Conservation (phyloP, 2,113 vertebrate species). For the Dicerorhinus sumatrensis region DNA sequence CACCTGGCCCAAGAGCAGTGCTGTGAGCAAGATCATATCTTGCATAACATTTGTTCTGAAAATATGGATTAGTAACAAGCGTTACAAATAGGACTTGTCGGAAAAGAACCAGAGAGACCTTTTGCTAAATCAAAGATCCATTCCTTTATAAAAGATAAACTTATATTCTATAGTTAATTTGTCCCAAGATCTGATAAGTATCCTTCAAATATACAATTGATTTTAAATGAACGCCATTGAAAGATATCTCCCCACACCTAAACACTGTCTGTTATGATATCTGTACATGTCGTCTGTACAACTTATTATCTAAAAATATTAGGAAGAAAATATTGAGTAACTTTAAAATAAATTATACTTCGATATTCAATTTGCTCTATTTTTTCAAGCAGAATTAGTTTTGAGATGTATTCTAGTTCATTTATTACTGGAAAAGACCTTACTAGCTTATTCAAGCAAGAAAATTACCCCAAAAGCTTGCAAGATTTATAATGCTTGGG, state of each 20-base stretch:
- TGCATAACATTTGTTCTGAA: background rate
- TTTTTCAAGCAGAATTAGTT: conserved; percentile 83
- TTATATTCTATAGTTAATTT: background rate
- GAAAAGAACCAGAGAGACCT: background rate
- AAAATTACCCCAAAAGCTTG: conserved; percentile 89
- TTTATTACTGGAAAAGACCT: conserved; percentile 87
- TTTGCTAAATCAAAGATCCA: background rate
- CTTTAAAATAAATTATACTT: conserved; percentile 73
- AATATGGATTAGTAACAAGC: background rate
- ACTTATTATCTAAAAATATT: conserved; percentile 54
- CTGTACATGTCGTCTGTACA: background rate
- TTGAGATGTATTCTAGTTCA: conserved; percentile 83
- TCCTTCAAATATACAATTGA: conserved; percentile 4
- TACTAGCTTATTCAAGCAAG: conserved; percentile 87
- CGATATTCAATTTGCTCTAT: conserved; percentile 68
- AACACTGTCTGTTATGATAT: background rate
- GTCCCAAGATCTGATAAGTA: background rate
- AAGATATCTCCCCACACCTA: background rate
- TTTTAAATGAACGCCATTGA: background rate
- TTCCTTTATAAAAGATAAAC: background rate
- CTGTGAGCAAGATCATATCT: background rate
- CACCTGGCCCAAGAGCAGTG: background rate
- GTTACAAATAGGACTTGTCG: background rate
- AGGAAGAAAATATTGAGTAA: conserved; percentile 46
- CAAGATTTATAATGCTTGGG: conserved; percentile 89